A percentile compares a stretch with the other conserved stretches of the same genome.
Evolutionary conservation across 2,113 vertebrate genomes (phyloP).

Genomic region (Equus quagga): DNA sequence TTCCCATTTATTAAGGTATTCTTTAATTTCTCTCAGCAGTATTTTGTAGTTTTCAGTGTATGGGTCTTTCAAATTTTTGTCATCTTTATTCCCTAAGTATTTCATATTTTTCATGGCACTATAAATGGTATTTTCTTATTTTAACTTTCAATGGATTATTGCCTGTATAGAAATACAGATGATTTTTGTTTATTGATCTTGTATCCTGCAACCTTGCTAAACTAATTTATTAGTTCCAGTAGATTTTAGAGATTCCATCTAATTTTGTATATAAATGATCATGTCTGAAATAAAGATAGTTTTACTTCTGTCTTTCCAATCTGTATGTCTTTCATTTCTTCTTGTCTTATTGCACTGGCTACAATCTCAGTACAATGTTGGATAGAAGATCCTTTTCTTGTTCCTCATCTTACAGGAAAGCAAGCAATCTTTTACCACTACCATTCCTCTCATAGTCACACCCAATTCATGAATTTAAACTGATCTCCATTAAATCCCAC

Average conservation of each 20-base stretch:
- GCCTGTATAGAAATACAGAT: background rate
- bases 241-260: background rate
- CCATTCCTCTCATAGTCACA: background rate
- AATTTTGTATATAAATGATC: too few relatives aligned
- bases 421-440: background rate
- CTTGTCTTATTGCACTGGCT: too few relatives aligned
- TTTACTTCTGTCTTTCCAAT: too few relatives aligned
- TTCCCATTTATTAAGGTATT: background rate
- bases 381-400: background rate
- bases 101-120: background rate
- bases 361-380: too few relatives aligned
- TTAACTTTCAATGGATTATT: background rate
- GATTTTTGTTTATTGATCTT: background rate
- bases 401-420: background rate
- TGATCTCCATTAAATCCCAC: background rate
- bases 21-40: background rate
- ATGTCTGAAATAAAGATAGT: too few relatives aligned
- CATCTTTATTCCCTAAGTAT: background rate
- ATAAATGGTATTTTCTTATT: background rate
- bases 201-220: background rate
- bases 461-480: background rate
- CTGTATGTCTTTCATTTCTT: too few relatives aligned
- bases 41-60: background rate
- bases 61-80: background rate
- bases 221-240: background rate